Evolutionary conservation across 2,797 vertebrate species (phyloP).

Genomic region (Rallus crepitans): DNA sequence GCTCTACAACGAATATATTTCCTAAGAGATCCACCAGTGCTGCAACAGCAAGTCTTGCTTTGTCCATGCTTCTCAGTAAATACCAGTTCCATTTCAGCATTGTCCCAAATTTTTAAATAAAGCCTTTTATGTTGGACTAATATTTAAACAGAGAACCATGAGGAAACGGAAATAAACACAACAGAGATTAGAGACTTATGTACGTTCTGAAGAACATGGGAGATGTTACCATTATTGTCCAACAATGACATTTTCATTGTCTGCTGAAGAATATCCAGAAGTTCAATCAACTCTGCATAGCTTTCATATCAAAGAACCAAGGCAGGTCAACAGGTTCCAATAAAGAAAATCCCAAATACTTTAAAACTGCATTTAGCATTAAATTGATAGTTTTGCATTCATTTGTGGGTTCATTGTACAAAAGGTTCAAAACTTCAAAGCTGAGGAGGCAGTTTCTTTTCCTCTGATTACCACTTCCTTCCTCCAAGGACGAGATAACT

Average conservation of each 20-base stretch:
- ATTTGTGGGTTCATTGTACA: background rate
- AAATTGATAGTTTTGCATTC: background rate
- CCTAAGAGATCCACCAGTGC: background rate
- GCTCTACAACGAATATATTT: rapidly evolving
- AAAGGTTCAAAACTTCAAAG: background rate
- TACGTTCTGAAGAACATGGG: background rate
- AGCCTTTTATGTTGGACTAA: background rate
- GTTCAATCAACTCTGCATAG: background rate
- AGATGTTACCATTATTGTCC: background rate
- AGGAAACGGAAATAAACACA: background rate
- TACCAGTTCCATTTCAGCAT: background rate
- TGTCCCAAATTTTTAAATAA: background rate
- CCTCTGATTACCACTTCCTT: background rate
- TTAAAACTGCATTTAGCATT: background rate
- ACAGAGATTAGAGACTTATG: background rate
- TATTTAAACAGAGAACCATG: background rate
- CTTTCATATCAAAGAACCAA: background rate
- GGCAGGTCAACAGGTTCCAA: background rate
- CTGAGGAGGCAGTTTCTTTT: background rate
- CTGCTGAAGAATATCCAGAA: background rate
- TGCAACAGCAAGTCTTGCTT: background rate
- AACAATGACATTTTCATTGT: background rate
- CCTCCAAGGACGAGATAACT: background rate
- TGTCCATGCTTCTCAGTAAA: background rate
- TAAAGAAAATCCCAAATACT: background rate